Evolutionary conservation across 2,113 vertebrate genomes (phyloP).

Genomic region (Scytalopus superciliaris): DNA sequence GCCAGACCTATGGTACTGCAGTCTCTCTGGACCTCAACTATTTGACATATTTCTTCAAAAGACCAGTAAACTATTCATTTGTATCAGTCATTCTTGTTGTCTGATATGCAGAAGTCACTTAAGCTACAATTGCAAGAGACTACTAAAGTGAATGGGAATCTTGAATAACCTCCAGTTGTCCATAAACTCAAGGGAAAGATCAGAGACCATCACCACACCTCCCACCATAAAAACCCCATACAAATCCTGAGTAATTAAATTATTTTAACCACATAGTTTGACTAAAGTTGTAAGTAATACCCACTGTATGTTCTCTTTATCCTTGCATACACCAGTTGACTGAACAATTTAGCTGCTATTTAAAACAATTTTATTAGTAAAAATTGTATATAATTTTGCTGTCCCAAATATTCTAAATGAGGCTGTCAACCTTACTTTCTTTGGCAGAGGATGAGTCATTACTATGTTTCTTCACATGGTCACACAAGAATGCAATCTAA

Average conservation of each 20-base stretch:
- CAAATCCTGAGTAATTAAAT: neutral
- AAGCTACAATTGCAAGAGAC: neutral
- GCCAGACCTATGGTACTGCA: neutral
- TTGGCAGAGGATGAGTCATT: neutral
- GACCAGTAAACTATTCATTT: neutral
- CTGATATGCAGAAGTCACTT: neutral
- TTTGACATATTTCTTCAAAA: neutral
- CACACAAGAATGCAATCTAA: neutral
- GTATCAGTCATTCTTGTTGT: neutral
- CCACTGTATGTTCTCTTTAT: neutral
- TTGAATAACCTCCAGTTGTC: neutral
- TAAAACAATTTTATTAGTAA: neutral
- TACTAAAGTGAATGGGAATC: neutral
- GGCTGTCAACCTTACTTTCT: neutral
- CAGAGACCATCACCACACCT: neutral
- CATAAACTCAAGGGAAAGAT: neutral
- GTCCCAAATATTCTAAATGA: neutral
- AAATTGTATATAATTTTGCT: neutral
- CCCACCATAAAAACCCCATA: neutral
- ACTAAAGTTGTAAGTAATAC: neutral
- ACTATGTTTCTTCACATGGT: neutral
- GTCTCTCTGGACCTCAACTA: neutral
- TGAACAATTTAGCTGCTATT: neutral
- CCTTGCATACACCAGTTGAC: neutral
- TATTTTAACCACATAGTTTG: neutral